Percentiles rank a stretch among this genome's conserved stretches.
Evolutionary conservation across 2,888 invertebrate species (phyloP).

Genomic region (Odontocolon sp.): DNA sequence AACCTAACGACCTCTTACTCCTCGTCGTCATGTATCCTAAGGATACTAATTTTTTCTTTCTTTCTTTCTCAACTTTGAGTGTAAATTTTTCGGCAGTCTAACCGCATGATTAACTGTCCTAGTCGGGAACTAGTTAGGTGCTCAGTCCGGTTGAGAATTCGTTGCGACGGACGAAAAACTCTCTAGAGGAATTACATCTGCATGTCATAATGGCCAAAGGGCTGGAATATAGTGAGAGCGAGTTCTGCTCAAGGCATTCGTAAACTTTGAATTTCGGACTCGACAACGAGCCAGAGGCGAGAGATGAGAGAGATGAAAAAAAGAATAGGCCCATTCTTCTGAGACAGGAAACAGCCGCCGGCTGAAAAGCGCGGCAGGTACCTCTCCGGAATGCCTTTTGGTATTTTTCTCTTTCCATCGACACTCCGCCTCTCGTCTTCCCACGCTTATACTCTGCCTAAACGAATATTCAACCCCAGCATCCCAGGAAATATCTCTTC

Average conservation of each 20-base stretch:
- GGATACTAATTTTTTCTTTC: neutral
- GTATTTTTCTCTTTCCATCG: constrained; percentile 39
- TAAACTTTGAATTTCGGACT: neutral
- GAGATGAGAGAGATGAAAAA: constrained; percentile 7
- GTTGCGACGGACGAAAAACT: no score
- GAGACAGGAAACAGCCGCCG: constrained; percentile 54
- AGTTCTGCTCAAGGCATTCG: neutral
- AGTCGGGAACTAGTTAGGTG: no score
- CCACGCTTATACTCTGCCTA: constrained; percentile 38
- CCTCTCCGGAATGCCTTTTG: constrained; percentile 46
- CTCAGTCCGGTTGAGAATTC: no score
- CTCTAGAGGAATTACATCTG: no score
- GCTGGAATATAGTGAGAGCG: neutral
- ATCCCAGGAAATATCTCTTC: constrained; percentile 14
- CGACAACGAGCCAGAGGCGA: neutral
- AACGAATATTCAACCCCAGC: constrained; percentile 19
- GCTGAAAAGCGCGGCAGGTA: constrained; percentile 57
- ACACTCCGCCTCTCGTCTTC: constrained; percentile 39
- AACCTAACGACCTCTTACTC: constrained; percentile 43
- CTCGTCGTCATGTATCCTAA: constrained; percentile 7
- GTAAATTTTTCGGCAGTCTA: no score
- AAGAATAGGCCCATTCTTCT: constrained; percentile 34
- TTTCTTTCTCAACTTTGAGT: neutral
- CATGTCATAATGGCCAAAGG: no score
- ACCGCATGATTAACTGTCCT: constrained; percentile 18